These are phyloP conservation scores for Heterocephalus glaber DNA, from an alignment of 2,113 vertebrate species.

Conservation along the genomic window DNA sequence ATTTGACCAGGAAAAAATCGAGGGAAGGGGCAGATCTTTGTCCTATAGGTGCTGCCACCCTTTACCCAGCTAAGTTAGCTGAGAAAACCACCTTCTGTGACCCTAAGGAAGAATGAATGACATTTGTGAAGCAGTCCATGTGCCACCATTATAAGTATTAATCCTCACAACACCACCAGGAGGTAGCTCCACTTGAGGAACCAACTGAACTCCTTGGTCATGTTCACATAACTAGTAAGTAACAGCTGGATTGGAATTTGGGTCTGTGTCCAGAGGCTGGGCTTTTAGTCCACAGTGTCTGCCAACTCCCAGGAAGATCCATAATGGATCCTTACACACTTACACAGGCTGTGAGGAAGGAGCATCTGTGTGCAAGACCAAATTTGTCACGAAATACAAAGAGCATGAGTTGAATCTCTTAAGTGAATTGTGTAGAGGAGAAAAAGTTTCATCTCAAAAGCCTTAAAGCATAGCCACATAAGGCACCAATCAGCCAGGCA, in stretches of 20 bases:
- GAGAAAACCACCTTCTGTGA: neutral
- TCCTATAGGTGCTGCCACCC: neutral
- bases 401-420: neutral
- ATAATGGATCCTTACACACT: neutral
- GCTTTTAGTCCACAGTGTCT: neutral
- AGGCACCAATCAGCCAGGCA: neutral
- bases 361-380: neutral
- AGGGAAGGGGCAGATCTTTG: neutral
- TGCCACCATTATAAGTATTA: neutral
- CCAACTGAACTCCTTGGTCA: neutral
- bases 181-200: neutral
- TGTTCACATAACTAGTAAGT: neutral
- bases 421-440: neutral
- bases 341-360: neutral
- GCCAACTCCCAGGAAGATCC: neutral
- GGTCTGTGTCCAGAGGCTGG: neutral
- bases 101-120: neutral
- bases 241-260: neutral
- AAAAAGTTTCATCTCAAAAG: neutral
- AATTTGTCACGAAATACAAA: slow-evolving; percentile 14
- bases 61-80: neutral
- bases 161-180: neutral
- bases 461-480: neutral
- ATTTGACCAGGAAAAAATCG: neutral
- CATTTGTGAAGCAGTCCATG: no score